These are phyloP conservation scores for Bombyx mandarina DNA, from an alignment of 1,140 invertebrate species.

Conservation along the genomic window DNA sequence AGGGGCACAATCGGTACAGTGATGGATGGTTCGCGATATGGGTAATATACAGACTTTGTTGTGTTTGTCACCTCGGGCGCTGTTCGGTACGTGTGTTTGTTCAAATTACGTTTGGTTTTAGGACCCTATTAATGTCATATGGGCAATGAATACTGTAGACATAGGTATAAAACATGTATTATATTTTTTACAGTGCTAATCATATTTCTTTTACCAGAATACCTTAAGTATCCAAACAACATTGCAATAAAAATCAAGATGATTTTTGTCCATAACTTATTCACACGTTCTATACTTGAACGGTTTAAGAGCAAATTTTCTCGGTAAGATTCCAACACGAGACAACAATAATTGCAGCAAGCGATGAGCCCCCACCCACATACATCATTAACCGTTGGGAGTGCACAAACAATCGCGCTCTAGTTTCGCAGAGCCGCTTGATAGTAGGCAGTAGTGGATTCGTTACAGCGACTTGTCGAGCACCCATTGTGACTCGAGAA, in stretches of 20 bases:
- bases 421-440: conserved; percentile 58
- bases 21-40: conserved; percentile 48
- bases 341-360: no score
- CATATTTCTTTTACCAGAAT: no score
- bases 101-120: conserved; percentile 10
- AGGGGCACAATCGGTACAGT: conserved; percentile 44
- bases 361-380: conserved; percentile 23
- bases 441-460: conserved; percentile 59
- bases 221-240: no score
- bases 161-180: no score
- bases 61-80: conserved; percentile 29
- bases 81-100: not conserved
- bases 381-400: conserved; percentile 63
- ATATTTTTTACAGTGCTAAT: no score
- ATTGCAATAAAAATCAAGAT: no score
- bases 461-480: conserved; percentile 63
- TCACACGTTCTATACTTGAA: no score
- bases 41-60: conserved; percentile 40
- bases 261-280: no score
- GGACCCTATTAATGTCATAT: not conserved
- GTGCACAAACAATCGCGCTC: conserved; percentile 63
- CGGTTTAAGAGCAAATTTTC: no score
- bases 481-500: conserved; percentile 59
- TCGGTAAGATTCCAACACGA: no score
- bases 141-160: no score